Base-by-base conservation (phyloP, 2,888 invertebrate species). In the Latrodectus hesperus region DNA sequence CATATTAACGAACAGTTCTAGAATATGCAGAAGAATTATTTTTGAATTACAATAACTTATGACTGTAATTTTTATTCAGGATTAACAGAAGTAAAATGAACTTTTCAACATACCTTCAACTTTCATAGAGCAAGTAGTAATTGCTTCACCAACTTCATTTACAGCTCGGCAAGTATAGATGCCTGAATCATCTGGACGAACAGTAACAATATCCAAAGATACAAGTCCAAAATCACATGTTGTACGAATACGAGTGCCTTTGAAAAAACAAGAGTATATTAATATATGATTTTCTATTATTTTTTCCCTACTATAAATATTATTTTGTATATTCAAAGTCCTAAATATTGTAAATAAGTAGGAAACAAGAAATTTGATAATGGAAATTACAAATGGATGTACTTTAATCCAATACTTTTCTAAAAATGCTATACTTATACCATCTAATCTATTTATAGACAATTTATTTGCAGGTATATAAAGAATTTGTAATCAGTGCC, bases 221-320 rank as follows among this genome's bases (percentile, higher is more conserved):
- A 99, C 99, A 88, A 98, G 94, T 74, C 99, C 99, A 93, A 99
- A 99, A 92, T 99, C 99, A 91, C 99, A 97, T 51, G 97, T 96
- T 90, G 98, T 98, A 91, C 97, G 96, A 89, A 98, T 94, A 90
- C 99, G 95, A 60, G 98, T 96, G 65, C 94, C 94, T 92, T 82
- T 52, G 75, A 77, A 71, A 12, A 49, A 49, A 68, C 11, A 75
- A 60, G 4, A 4, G 10, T 11, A 60, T 9, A 9, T 60, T 12
- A 60, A 38, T 38, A 38, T 38, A 38, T 38, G 38, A 6, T 38
- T 38, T 38, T 38, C 38, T 6, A 38, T 38, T 38, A 6, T 38
- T 38, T 38, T 6, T 6, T 38, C 6, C 38, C 38, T 22, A 22
- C 38, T 6, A 38, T 38, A 38, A 38, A 38, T 38, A 38, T 38